Evolutionary conservation across 2,113 vertebrate genomes (phyloP), one percentile per base, ranked within the genome.

Genomic region (Hippoglossus stenolepis): DNA sequence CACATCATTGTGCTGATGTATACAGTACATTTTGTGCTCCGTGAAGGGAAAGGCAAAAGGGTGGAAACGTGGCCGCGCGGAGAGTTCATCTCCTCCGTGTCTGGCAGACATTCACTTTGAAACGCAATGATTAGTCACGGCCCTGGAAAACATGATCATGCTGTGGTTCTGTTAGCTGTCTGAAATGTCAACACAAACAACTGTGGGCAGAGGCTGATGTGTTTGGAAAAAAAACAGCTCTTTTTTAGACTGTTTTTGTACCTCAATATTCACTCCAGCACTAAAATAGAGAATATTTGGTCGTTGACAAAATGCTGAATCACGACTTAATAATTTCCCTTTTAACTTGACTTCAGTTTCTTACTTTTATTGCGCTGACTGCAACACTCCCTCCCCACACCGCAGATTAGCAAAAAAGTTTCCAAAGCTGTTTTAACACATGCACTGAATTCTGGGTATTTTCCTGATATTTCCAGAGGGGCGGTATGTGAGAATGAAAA

Each of bases 1-100:
- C 77, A 47, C 73, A 81, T 68, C 38, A 7, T 40, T 80, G 73
- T 78, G 64, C 70, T 38, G 43, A 83, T 80, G 56, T 76, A 70
- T 35, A 60, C 2, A 10, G 24, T 26, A 18, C 15, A 61, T 69
- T 72, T 80, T 75, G 60, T 85, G 73, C 66, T 53, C 57, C 59
- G 65, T 14, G 62, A 73, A 49, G 73, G 72, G 38, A 75, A 77
- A 84, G 26, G 57, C 73, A 75, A 35, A 23, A 51, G 54, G 47
- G 66, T 49, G 77, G 77, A 83, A 87, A 79, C 61, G 6, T 0
- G 18, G 74, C 54, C 24, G 60, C 8, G 43, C 65, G 24, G 77
- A 70, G 54, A 56, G 66, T 63, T 4, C 26, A 5, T 43, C 31
- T 58, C 53, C 70, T 20, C 63, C 5, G 57, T 76, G 64, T 80